Base-by-base conservation (phyloP, 2,888 invertebrate species). In the Drosophila acutilabella region DNA sequence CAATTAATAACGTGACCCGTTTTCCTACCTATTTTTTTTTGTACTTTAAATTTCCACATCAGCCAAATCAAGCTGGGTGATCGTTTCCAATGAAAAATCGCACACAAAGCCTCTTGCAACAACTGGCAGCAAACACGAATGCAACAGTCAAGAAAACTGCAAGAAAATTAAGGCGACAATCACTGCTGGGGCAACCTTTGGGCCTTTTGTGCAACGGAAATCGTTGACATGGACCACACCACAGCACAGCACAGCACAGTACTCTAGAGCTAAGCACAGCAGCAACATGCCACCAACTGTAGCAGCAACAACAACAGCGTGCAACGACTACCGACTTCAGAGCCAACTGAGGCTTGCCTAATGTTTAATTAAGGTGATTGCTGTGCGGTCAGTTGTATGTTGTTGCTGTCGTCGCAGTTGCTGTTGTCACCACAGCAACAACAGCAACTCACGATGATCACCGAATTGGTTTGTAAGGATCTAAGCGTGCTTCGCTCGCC, bases 201-300 rank as follows among this genome's bases (percentile, higher is more conserved):
- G 77, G 81, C 86, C 88, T 86, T 78, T 47, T 89, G 88, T 73
- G 86, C 89, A 79, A 82, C 90, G 90, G 88, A 89, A 90, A 90
- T 90, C 83, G 90, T 70, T 89, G 89, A 90, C 90, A 90, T 89
- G 90, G 89, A 89, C 89, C 89, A 89, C 89, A 89, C 89, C 89
- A 85, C 51, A 75, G 47, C 74, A 62, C 40, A 53, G 14, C 53
- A 44, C 2, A 36, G 36, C 5, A 36, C 36, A 36, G 13, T 10
- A 13, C 23, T 6, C 23, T 0, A 23, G 23, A 23, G 23, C 6
- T 23, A 23, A 36, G 13, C 36, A 36, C 36, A 30, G 30, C 38
- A 62, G 51, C 26, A 45, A 41, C 64, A 65, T 64, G 75, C 65
- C 64, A n/a, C 36, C 47, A 51, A 13, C 14, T 42, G 16, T 47